Base-by-base conservation (phyloP, 1,140 invertebrate genomes). In the Lutraria rhynchaena region DNA sequence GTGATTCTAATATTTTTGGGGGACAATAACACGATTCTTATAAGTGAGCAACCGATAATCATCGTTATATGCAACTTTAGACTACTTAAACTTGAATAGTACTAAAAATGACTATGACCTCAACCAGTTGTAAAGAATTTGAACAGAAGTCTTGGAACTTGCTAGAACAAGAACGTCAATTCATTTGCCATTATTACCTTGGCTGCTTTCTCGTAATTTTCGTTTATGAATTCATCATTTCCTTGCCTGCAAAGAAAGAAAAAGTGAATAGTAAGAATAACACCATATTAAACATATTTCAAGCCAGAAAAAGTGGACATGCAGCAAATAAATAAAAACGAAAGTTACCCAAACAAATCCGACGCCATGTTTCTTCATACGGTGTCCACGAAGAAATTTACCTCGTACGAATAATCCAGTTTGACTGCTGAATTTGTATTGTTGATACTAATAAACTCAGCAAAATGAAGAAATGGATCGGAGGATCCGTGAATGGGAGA, bases 161-260 rank as follows among this genome's bases (percentile, higher is more conserved):
- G 71, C 60, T 58, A 67, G 61, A 71, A 75, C 65, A 63, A 33
- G 44, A 60, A 11, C 24, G 15, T 24, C 55, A 75, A 22, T 22
- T 17, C 27, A 33, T n/a, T 24, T 58, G 37, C 37, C 37, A 41
- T 17, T 29, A 71, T 85, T 86, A 90, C 89, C 85, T 89, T 86
- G 9, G 88, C 57, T 13, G 89, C 89, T 57, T 84, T 87, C 70
- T 88, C 60, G 75, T 90, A 90, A 55, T 90, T 88, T 81, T 90
- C 89, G 53, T 85, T 87, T 24, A 90, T 87, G 81, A 88, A 90
- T 81, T 89, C 85, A 53, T 89, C 89, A 78, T 90, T 90, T 33
- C 82, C 89, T 82, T 88, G 83, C 35, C 89, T 89, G 85, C 84
- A 88, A 87, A 44, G 78, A 70, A 81, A 53, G 57, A 83, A 11